A percentile compares a stretch with the other conserved stretches of the same genome.
These are phyloP conservation scores for Microchrysa polita DNA, from an alignment of 2,888 invertebrate species.

Conservation along the genomic window DNA sequence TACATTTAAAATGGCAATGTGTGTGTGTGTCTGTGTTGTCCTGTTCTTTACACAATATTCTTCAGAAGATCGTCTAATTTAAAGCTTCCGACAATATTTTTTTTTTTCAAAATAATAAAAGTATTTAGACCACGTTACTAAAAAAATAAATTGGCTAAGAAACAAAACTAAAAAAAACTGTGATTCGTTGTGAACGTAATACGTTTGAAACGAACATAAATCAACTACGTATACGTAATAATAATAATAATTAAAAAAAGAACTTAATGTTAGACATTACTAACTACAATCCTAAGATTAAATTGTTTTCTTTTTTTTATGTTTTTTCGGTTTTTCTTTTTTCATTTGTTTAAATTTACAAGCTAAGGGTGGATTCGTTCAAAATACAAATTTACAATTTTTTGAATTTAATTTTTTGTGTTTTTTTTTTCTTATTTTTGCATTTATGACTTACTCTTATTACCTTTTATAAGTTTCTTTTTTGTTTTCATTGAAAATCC, in stretches of 20 bases:
- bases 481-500: conserved; percentile 43
- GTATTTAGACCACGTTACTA: neutral
- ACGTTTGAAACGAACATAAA: neutral
- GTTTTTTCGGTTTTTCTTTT: too few relatives aligned
- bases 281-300: conserved; percentile 41
- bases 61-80: conserved; percentile 5
- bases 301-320: neutral
- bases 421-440: conserved; percentile 35
- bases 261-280: conserved; percentile 38
- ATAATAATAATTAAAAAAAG: neutral
- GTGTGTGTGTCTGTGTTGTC: neutral
- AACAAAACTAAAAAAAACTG: neutral
- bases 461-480: conserved; percentile 33
- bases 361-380: conserved; percentile 50
- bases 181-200: neutral
- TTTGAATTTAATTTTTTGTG: conserved; percentile 21
- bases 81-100: neutral
- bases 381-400: conserved; percentile 49
- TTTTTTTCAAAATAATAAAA: conserved; percentile 15
- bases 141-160: conserved; percentile 14
- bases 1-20: neutral
- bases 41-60: conserved; percentile 6
- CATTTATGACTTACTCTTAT: conserved; percentile 21
- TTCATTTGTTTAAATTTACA: conserved; percentile 41
- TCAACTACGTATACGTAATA: conserved; percentile 4